phyloP scores from a whole-genome alignment of 2,797 vertebrate species.

The Hypotaenidia okinawae region DNA sequence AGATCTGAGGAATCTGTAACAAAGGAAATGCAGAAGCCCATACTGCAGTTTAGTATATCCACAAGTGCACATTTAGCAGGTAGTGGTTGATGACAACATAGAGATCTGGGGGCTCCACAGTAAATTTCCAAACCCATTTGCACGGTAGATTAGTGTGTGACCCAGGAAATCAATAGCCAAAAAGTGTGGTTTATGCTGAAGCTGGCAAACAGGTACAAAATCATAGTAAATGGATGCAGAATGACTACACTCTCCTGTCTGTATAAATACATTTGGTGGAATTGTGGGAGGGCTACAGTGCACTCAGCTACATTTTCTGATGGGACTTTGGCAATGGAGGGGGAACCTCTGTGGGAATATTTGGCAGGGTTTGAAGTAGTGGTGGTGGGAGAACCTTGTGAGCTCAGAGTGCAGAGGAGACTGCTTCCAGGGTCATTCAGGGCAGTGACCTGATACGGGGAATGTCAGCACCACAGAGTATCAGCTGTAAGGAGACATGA shows the following conservation, averaged over 20 bases:
- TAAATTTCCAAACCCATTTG: slow-evolving; percentile 30
- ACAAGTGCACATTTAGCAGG: background rate
- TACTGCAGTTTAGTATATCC: background rate
- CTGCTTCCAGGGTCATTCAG: background rate
- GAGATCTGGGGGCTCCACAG: background rate
- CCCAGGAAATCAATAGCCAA: slow-evolving; percentile 20
- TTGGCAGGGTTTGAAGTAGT: slow-evolving; percentile 2
- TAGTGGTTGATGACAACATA: background rate
- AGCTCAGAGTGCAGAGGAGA: background rate
- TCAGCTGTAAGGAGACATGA: background rate
- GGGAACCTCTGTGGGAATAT: background rate
- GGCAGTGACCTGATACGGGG: background rate
- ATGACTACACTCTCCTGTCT: background rate
- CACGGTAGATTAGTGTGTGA: background rate
- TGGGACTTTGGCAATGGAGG: background rate
- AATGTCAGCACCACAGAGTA: background rate
- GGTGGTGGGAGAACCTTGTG: background rate
- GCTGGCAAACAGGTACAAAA: slow-evolving; percentile 2
- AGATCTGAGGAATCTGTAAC: background rate
- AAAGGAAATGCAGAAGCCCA: background rate
- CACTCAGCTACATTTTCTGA: background rate
- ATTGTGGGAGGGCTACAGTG: background rate
- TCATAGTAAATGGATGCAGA: slow-evolving; percentile 3
- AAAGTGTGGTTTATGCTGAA: background rate
- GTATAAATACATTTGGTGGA: background rate